phyloP scores from a whole-genome alignment of 2,113 vertebrate species.

The Bombycilla garrulus region DNA sequence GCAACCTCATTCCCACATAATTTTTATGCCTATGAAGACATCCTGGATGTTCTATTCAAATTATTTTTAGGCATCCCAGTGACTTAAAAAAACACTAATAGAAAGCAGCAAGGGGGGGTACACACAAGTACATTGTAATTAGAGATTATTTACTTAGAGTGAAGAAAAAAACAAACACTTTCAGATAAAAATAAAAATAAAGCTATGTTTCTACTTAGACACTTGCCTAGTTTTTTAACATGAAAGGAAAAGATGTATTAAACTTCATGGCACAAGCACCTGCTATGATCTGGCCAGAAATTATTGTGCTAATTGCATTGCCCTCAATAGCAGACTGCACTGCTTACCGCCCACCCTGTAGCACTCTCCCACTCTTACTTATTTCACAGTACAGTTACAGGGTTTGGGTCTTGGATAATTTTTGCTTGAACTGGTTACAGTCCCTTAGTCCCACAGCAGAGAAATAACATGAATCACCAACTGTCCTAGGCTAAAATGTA shows the following conservation, averaged over 20 bases:
- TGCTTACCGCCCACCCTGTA: not conserved
- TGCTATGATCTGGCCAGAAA: not conserved
- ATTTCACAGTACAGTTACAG: not conserved
- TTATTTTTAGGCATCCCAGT: not conserved
- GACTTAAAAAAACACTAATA: not conserved
- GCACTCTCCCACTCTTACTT: not conserved
- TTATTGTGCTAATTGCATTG: not conserved
- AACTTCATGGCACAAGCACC: not conserved
- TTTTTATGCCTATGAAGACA: not conserved
- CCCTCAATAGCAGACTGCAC: not conserved
- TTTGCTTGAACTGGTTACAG: not conserved
- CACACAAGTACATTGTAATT: not conserved
- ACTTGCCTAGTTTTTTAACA: not conserved
- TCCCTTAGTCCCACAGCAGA: not conserved
- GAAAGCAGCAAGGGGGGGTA: not conserved
- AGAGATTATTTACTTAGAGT: not conserved
- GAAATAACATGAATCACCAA: not conserved
- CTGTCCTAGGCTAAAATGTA: no score
- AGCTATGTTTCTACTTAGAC: not conserved
- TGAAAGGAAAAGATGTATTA: not conserved
- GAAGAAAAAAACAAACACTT: not conserved
- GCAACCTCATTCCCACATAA: not conserved
- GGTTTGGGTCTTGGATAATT: not conserved
- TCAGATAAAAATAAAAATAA: not conserved
- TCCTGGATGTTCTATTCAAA: not conserved